Percentiles rank a stretch among this genome's conserved stretches.
phyloP scores from a whole-genome alignment of 2,113 vertebrate genomes.

The Nothoprocta pentlandii region DNA sequence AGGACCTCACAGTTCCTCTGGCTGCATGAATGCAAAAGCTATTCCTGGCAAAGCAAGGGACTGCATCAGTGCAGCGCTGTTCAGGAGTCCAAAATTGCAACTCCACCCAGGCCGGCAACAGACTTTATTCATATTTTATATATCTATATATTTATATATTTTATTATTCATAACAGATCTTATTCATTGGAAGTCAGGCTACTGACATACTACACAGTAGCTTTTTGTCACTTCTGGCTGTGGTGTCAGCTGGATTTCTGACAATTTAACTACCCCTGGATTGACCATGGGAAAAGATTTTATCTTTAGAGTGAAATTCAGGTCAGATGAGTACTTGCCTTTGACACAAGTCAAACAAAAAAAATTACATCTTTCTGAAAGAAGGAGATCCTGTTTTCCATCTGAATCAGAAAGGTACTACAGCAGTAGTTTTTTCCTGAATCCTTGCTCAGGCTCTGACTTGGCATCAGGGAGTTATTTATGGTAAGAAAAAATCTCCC shows the following conservation, averaged over 20 bases:
- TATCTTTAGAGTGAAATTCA: not conserved
- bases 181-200: not conserved
- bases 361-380: not conserved
- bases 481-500: not conserved
- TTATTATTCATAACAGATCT: not conserved
- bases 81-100: not conserved
- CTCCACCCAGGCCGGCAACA: not conserved
- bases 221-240: not conserved
- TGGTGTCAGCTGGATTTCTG: not conserved
- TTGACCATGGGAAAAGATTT: not conserved
- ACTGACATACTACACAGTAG: not conserved
- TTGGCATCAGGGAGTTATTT: not conserved
- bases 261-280: not conserved
- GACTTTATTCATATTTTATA: not conserved
- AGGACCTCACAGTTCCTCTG: not conserved
- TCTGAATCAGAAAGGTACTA: not conserved
- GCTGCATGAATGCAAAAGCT: not conserved
- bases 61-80: not conserved
- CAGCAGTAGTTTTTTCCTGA: not conserved
- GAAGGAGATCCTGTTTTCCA: not conserved
- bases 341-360: not conserved
- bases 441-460: not conserved
- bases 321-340: not conserved
- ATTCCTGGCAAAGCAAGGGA: not conserved
- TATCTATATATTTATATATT: too few relatives aligned